Evolutionary conservation across 2,113 vertebrate genomes (phyloP).

Genomic region (Psammodynastes pulverulentus): DNA sequence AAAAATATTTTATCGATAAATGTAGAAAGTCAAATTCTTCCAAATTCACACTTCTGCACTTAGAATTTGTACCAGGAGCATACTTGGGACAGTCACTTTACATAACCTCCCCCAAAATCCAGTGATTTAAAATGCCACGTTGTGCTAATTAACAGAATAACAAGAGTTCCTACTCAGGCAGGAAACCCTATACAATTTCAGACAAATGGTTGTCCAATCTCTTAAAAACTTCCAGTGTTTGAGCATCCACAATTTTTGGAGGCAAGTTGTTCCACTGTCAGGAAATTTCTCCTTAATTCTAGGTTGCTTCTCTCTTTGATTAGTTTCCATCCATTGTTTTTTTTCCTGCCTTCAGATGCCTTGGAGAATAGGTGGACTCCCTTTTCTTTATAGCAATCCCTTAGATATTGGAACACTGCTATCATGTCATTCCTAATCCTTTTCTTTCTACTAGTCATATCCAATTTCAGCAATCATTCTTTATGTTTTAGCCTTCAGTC

Average conservation of each 20-base stretch:
- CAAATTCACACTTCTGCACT: background rate
- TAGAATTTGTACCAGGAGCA: background rate
- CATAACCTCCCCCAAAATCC: background rate
- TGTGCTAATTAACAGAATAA: conserved; percentile 1
- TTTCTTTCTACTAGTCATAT: background rate
- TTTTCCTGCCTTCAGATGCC: background rate
- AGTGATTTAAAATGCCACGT: background rate
- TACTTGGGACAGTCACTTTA: background rate
- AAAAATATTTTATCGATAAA: background rate
- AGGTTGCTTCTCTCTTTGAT: background rate
- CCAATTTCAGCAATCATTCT: background rate
- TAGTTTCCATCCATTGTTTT: background rate
- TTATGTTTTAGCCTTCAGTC: background rate
- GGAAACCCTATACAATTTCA: background rate
- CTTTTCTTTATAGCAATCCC: background rate
- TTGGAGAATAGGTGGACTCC: background rate
- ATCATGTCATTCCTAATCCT: background rate
- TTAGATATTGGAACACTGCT: background rate
- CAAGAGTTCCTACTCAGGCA: background rate
- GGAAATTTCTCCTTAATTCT: background rate
- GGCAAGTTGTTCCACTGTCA: background rate
- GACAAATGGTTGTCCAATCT: background rate
- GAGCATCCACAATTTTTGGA: background rate
- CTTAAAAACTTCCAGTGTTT: background rate
- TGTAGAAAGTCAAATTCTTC: background rate